Percentiles rank a stretch among this genome's conserved stretches.
These are phyloP conservation scores for Austrolebias charrua DNA, from an alignment of 2,797 vertebrate species.

Conservation along the genomic window DNA sequence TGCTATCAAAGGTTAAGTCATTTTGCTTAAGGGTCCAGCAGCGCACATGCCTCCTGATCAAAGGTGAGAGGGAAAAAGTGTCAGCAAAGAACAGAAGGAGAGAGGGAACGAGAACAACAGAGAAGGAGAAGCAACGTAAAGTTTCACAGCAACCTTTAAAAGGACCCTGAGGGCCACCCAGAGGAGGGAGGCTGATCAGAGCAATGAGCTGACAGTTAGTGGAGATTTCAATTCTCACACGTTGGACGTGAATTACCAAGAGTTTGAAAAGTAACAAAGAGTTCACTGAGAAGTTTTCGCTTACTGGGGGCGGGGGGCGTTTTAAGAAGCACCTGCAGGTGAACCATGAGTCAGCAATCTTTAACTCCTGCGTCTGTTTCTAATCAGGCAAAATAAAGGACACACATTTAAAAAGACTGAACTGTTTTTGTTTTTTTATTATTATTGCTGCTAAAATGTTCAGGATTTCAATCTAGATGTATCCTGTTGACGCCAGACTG, in stretches of 20 bases:
- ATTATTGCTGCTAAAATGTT: too few species aligned
- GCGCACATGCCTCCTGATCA: conserved; percentile 14
- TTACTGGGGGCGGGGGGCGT: conserved; percentile 12
- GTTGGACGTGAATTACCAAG: conserved; percentile 45
- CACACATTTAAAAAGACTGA: too few species aligned
- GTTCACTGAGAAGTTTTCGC: conserved; percentile 45
- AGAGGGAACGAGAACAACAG: conserved; percentile 13
- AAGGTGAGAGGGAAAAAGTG: conserved; percentile 16
- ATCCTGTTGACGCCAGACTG: too few species aligned
- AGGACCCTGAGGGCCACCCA: conserved; percentile 49
- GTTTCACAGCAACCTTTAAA: conserved; percentile 55
- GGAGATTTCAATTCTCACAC: conserved; percentile 48
- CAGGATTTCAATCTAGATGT: too few species aligned
- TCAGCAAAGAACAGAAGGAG: conserved; percentile 13
- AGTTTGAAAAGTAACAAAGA: conserved; percentile 35
- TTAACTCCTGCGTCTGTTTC: too few species aligned
- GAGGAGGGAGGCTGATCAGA: conserved; percentile 57
- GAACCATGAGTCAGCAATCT: neutral
- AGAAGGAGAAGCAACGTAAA: conserved; percentile 8
- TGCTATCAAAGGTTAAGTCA: conserved; percentile 37
- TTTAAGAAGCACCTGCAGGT: conserved; percentile 10
- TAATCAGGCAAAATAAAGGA: too few species aligned
- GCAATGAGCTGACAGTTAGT: conserved; percentile 50
- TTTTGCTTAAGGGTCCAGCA: conserved; percentile 33
- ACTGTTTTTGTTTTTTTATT: too few species aligned